phyloP scores from a whole-genome alignment of 2,113 vertebrate species.

The Spheniscus mendiculus region DNA sequence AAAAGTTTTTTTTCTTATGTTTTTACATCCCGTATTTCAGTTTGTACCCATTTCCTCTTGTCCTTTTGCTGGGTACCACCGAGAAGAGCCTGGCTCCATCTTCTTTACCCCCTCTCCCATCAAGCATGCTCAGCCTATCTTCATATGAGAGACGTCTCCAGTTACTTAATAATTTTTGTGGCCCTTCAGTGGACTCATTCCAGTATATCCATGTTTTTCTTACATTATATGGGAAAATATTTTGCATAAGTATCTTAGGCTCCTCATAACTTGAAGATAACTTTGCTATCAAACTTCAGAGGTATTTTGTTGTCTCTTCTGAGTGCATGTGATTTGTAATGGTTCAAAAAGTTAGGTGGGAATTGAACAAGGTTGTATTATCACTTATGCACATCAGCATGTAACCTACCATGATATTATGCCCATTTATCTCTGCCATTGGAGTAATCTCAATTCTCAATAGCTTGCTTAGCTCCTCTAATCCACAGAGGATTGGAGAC shows the following conservation, averaged over 20 bases:
- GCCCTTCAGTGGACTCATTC: not conserved
- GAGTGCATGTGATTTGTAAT: not conserved
- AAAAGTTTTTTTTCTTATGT: rapidly evolving
- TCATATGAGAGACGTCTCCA: not conserved
- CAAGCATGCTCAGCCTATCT: not conserved
- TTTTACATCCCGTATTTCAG: not conserved
- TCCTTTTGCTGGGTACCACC: not conserved
- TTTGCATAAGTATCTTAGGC: not conserved
- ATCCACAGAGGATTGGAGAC: not conserved
- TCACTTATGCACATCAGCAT: not conserved
- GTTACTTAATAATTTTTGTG: not conserved
- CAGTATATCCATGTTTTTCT: not conserved
- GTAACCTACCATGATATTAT: not conserved
- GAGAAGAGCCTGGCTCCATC: not conserved
- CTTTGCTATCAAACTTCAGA: not conserved
- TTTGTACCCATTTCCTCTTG: not conserved
- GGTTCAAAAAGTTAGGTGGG: not conserved
- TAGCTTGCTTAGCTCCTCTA: not conserved
- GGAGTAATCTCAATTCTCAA: not conserved
- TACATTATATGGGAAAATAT: not conserved
- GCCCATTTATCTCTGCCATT: not conserved
- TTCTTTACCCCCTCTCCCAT: not conserved
- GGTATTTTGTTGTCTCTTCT: not conserved
- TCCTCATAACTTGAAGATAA: not conserved
- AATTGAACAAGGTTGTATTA: not conserved